Base-by-base conservation (phyloP, 2,113 vertebrate species). In the Lepisosteus oculatus region DNA sequence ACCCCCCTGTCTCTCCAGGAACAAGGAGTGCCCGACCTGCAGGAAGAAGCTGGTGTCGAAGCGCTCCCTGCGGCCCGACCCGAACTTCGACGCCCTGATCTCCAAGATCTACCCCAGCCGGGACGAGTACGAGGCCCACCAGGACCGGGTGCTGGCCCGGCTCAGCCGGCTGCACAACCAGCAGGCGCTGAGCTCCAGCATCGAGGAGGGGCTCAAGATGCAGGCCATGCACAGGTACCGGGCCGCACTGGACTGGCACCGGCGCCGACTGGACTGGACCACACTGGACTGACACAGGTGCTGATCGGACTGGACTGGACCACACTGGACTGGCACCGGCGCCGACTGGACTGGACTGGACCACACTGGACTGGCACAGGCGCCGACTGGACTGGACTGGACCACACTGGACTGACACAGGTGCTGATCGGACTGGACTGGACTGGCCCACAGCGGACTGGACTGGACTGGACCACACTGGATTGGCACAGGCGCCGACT, bases 31-130 rank as follows among this genome's bases (percentile, higher is more conserved):
- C 11, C 95, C 95, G 0, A 96, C 95, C 2, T 97, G 95, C 83
- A 83, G 95, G 13, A 96, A 97, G 88, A 97, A 97, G 81, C 74
- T 97, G 73, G 95, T 97, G 0, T 97, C 95, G 43, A 92, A 96
- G 72, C 88, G 95, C 0, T 97, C 95, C 0, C 88, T 96, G 2
- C 89, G 95, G 0, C 89, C 93, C 0, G 95, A 97, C 72, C 93
- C 95, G 0, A 97, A 97, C 74, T 97, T 96, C 0, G 95, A 97
- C 8, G 95, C 95, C 0, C 85, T 97, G 69, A 96, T 97, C 78
- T 95, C 94, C 1, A 96, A 96, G 84, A 96, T 97, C 75, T 96
- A 97, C 76, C 95, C 95, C 0, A 96, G 94, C 76, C 88, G 95
- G 0, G 95, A 96, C 2, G 95, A 97, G 80, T 97, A 97, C 0